These are phyloP conservation scores for Pseudocheirus occidentalis DNA, from an alignment of 2,797 vertebrate genomes.

Conservation along the genomic window DNA sequence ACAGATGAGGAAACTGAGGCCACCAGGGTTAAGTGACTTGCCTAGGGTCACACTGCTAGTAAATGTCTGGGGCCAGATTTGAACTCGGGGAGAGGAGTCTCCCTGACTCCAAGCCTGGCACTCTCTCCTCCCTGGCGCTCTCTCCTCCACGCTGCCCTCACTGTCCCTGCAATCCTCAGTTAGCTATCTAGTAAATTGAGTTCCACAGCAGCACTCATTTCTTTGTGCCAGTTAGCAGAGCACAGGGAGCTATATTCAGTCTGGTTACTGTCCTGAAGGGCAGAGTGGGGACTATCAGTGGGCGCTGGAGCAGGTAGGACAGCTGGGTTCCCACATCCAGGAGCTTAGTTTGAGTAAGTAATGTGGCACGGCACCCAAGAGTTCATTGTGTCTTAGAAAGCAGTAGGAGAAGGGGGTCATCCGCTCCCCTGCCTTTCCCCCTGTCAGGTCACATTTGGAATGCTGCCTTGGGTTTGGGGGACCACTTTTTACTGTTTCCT, in stretches of 20 bases:
- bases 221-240: not conserved
- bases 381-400: not conserved
- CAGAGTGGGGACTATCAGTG: not conserved
- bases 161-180: not conserved
- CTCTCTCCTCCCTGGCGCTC: not conserved
- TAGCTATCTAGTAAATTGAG: not conserved
- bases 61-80: not conserved
- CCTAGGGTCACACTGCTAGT: not conserved
- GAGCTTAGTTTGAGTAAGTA: not conserved
- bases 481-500: not conserved
- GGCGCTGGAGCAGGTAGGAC: not conserved
- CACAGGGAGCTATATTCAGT: not conserved
- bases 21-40: not conserved
- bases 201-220: not conserved
- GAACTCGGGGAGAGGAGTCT: not conserved
- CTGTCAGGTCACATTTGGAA: not conserved
- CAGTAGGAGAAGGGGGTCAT: not conserved
- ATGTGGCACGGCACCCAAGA: not conserved
- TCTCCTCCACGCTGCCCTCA: not conserved
- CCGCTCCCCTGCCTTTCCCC: fast-evolving
- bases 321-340: not conserved
- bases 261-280: not conserved
- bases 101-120: not conserved
- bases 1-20: not conserved
- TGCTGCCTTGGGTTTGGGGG: not conserved